Percentiles rank a stretch among this genome's conserved stretches.
phyloP scores from a whole-genome alignment of 2,797 vertebrate species.

The Acipenser transmontanus region DNA sequence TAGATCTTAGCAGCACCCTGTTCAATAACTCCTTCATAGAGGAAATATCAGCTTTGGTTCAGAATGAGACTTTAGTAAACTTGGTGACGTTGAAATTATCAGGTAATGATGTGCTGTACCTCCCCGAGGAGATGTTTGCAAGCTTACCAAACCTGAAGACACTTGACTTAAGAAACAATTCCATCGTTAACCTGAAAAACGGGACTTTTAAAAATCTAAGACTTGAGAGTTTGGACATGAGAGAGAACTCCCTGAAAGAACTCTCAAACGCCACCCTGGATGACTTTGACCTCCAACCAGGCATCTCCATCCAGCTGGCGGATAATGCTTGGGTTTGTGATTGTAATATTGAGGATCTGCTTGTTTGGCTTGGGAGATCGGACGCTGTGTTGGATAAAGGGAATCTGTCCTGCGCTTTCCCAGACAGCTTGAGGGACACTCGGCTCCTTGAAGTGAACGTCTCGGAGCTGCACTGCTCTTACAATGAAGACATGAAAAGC shows the following conservation, averaged over 20 bases:
- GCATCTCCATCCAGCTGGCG: conserved; percentile 54
- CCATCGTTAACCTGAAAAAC: conserved; percentile 63
- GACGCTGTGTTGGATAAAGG: conserved; percentile 54
- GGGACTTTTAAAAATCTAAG: conserved; percentile 55
- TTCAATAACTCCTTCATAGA: conserved; percentile 31
- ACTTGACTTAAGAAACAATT: conserved; percentile 80
- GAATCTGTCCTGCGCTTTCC: conserved; percentile 65
- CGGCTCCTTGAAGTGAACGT: conserved; percentile 58
- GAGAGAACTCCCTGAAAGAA: conserved; percentile 67
- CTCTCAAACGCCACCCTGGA: conserved; percentile 54
- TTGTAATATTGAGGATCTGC: conserved; percentile 67
- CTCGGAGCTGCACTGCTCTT: conserved; percentile 62
- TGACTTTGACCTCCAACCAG: conserved; percentile 52
- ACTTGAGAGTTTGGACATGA: conserved; percentile 71
- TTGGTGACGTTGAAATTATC: conserved; percentile 58
- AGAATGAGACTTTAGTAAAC: conserved; percentile 43
- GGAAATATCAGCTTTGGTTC: conserved; percentile 35
- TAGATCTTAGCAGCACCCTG: conserved; percentile 63
- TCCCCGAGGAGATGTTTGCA: conserved; percentile 55
- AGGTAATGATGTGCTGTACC: conserved; percentile 64
- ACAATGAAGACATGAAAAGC: conserved; percentile 49
- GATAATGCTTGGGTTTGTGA: conserved; percentile 82
- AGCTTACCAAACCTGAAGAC: conserved; percentile 52
- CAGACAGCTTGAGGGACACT: conserved; percentile 50
- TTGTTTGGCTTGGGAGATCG: conserved; percentile 75